phyloP scores from a whole-genome alignment of 1,140 invertebrate species.

The Portunus trituberculatus region DNA sequence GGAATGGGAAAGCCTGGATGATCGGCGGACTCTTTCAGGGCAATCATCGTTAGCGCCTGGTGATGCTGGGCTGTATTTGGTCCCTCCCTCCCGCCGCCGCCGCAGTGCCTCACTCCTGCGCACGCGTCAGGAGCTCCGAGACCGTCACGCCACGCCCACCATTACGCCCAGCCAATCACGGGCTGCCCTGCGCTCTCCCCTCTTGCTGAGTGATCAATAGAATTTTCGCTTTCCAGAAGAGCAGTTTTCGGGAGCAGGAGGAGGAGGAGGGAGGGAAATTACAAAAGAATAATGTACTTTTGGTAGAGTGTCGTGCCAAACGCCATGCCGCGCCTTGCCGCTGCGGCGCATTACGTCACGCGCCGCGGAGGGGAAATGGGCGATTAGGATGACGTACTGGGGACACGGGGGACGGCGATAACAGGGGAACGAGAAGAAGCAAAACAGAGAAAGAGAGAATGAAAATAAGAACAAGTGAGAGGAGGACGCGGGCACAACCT shows the following conservation, averaged over 20 bases:
- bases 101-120: not conserved
- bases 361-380: not conserved
- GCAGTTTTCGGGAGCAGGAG: constrained; percentile 20
- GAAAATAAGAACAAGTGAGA: not conserved
- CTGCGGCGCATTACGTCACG: not conserved
- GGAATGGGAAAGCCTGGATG: not conserved
- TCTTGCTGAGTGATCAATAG: constrained; percentile 44
- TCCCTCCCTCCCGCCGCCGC: not conserved
- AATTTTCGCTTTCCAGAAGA: constrained; percentile 53
- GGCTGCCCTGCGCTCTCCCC: not conserved
- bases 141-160: constrained; percentile 27
- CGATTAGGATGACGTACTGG: not conserved
- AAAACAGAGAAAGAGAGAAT: not conserved
- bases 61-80: not conserved
- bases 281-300: constrained; percentile 21
- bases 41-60: not conserved
- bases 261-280: not conserved
- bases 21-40: not conserved
- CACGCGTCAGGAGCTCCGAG: not conserved
- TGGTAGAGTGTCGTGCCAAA: constrained; percentile 12
- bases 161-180: not conserved
- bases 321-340: not conserved
- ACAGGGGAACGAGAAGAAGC: not conserved
- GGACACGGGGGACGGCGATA: too few relatives aligned
- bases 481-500: not conserved